A percentile compares a stretch with the other conserved stretches of the same genome.
These are phyloP conservation scores for Thunnus thynnus DNA, from an alignment of 2,113 vertebrate genomes.

Conservation along the genomic window DNA sequence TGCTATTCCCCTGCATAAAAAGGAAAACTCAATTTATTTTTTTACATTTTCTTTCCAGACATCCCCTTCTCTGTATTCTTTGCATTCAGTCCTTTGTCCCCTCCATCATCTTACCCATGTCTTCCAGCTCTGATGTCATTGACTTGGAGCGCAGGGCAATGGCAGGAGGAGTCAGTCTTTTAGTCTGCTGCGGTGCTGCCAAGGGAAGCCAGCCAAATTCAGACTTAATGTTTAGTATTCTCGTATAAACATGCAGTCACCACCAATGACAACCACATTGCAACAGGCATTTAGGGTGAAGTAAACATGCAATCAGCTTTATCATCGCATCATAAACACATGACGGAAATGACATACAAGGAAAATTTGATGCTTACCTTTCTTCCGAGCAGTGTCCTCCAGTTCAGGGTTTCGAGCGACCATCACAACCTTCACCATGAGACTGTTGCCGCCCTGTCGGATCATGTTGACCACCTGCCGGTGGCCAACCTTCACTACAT, in stretches of 20 bases:
- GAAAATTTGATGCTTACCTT: conserved; percentile 81
- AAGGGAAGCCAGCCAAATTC: conserved; percentile 69
- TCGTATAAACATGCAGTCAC: conserved; percentile 65
- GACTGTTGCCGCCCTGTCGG: conserved; percentile 93
- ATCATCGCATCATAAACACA: conserved; percentile 42
- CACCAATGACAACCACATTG: conserved; percentile 52
- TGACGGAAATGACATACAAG: conserved; percentile 4
- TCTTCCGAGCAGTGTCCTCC: conserved; percentile 91
- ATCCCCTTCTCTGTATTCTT: background rate
- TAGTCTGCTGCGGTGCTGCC: conserved; percentile 91
- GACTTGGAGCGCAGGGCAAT: conserved; percentile 95
- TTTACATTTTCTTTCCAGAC: conserved; percentile 13
- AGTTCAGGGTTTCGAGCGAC: conserved; percentile 93
- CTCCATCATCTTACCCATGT: conserved; percentile 89
- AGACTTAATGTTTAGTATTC: conserved; percentile 69
- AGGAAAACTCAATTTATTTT: conserved; percentile 11
- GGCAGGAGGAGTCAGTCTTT: conserved; percentile 91
- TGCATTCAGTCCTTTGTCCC: conserved; percentile 26
- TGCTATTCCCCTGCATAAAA: background rate
- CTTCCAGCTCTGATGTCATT: conserved; percentile 96
- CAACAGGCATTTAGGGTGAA: conserved; percentile 40
- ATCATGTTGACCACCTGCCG: conserved; percentile 97
- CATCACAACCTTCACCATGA: conserved; percentile 97
- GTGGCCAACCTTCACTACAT: conserved; percentile 95
- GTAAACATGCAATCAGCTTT: conserved; percentile 60